These are phyloP conservation scores for Epicauta chinensis DNA, from an alignment of 1,140 invertebrate genomes.

Conservation along the genomic window DNA sequence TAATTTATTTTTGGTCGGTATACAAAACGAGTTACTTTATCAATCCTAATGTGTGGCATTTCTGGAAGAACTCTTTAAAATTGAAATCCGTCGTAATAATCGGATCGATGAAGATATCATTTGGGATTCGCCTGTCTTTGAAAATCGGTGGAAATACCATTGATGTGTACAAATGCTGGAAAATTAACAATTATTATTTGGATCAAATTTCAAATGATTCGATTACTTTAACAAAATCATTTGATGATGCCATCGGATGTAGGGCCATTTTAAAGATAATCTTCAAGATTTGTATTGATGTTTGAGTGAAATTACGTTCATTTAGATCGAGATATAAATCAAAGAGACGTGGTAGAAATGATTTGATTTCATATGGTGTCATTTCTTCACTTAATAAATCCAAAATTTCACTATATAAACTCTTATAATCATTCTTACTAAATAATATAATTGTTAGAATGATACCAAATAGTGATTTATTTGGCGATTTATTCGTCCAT, in stretches of 20 bases:
- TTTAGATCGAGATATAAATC: slow-evolving; percentile 3
- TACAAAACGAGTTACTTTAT: neutral
- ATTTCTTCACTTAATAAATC: slow-evolving; percentile 1
- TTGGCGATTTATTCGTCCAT: slow-evolving; percentile 1
- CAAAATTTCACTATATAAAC: slow-evolving; percentile 6
- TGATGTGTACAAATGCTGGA: slow-evolving; percentile 4
- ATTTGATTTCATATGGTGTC: slow-evolving; percentile 5
- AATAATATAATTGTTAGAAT: slow-evolving; percentile 3
- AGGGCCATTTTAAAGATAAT: slow-evolving; percentile 9
- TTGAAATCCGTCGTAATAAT: slow-evolving; percentile 5
- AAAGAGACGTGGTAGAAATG: slow-evolving; percentile 1
- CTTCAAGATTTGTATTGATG: slow-evolving; percentile 3
- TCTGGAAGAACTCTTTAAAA: slow-evolving; percentile 8
- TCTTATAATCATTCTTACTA: slow-evolving; percentile 1
- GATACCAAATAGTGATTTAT: slow-evolving; percentile 6
- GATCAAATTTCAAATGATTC: neutral
- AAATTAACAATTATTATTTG: neutral
- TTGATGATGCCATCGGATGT: slow-evolving; percentile 13
- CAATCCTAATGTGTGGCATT: slow-evolving; percentile 10
- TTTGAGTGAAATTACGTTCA: neutral
- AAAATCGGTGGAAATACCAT: slow-evolving; percentile 8
- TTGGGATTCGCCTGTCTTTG: neutral
- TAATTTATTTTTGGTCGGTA: neutral
- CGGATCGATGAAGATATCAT: slow-evolving; percentile 2
- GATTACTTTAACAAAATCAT: slow-evolving; percentile 8